phyloP scores from a whole-genome alignment of 2,113 vertebrate species.

The Chloropsis hardwickii region DNA sequence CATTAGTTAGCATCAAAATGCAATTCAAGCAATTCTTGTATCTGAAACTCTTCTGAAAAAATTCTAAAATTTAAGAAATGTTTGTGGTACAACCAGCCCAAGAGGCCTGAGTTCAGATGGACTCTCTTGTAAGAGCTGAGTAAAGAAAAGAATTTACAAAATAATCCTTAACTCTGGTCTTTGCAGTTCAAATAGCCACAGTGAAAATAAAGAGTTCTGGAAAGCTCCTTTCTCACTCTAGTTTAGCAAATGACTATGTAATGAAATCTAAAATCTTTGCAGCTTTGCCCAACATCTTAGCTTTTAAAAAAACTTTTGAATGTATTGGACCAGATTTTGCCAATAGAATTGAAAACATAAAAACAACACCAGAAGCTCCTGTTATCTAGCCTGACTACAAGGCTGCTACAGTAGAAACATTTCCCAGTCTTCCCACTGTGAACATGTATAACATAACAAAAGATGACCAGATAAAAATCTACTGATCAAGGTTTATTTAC shows the following conservation, averaged over 20 bases:
- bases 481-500: not conserved
- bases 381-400: not conserved
- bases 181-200: not conserved
- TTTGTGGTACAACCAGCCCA: not conserved
- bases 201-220: not conserved
- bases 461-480: not conserved
- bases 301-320: not conserved
- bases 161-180: not conserved
- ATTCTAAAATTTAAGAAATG: not conserved
- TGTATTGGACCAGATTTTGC: not conserved
- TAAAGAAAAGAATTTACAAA: not conserved
- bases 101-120: not conserved
- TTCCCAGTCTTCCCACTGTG: not conserved
- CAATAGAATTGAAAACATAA: not conserved
- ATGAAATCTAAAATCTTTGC: not conserved
- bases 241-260: not conserved
- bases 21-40: not conserved
- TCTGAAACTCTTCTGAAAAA: not conserved
- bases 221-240: not conserved
- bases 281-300: not conserved
- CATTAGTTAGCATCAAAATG: not conserved
- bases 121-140: not conserved
- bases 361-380: not conserved
- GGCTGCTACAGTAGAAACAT: not conserved
- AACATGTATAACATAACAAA: not conserved